A percentile compares a stretch with the other conserved stretches of the same genome.
Conservation (phyloP, 2,888 invertebrate species). For the Andrena flavipes region DNA sequence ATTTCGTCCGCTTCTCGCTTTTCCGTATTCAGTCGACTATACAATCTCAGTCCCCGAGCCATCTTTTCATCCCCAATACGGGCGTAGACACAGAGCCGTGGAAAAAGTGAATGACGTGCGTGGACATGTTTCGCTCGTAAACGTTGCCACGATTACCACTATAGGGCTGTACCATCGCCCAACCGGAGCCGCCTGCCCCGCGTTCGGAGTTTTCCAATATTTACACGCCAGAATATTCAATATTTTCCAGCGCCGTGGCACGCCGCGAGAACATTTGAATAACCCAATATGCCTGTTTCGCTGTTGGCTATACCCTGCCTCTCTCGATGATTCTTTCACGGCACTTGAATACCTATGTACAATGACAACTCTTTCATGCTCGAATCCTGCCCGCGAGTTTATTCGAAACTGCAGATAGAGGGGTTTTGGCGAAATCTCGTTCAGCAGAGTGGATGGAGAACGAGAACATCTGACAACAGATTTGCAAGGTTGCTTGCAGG, state of each 20-base stretch:
- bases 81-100: background rate
- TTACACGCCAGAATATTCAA: constrained; percentile 65
- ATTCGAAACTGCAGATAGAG: too few relatives aligned
- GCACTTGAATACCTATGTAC: background rate
- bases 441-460: too few relatives aligned
- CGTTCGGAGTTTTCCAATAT: constrained; percentile 67
- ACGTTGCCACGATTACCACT: constrained; percentile 47
- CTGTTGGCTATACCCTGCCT: constrained; percentile 19
- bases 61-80: constrained; percentile 34
- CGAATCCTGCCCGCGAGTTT: constrained; percentile 1
- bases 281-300: constrained; percentile 60
- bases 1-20: background rate
- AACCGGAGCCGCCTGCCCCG: constrained; percentile 23
- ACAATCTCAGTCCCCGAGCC: constrained; percentile 9
- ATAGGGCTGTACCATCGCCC: constrained; percentile 25
- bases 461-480: too few relatives aligned
- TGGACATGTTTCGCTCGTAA: constrained; percentile 54
- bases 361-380: constrained; percentile 42
- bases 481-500: too few relatives aligned
- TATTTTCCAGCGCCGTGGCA: constrained; percentile 42
- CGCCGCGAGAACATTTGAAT: constrained; percentile 66
- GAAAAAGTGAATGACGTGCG: constrained; percentile 55
- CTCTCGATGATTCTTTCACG: constrained; percentile 39
- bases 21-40: background rate
- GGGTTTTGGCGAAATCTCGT: too few relatives aligned